Percentiles rank a stretch among this genome's conserved stretches.
Conservation (phyloP, 2,113 vertebrate species). For the Peucedramus taeniatus region DNA sequence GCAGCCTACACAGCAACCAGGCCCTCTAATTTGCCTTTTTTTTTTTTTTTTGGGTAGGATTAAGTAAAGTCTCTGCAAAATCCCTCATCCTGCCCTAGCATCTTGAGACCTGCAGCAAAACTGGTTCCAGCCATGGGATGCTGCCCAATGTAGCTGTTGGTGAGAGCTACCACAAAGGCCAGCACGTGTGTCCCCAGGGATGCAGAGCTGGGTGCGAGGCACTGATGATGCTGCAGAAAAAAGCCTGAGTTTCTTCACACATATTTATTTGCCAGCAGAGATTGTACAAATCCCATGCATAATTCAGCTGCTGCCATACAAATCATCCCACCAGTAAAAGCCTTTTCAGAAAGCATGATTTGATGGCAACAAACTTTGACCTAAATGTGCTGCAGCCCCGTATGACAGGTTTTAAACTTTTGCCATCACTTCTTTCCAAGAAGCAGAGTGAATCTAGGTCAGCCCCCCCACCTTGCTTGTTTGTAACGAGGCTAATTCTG, state of each 20-base stretch:
- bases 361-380: background rate
- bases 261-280: background rate
- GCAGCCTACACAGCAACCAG: background rate
- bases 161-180: background rate
- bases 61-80: background rate
- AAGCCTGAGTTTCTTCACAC: background rate
- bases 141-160: background rate
- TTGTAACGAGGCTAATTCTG: background rate
- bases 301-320: background rate
- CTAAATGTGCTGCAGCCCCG: background rate
- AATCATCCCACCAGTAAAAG: background rate
- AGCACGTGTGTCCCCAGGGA: rapidly evolving
- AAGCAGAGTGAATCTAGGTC: slow-evolving; percentile 39
- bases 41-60: background rate
- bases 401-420: slow-evolving; percentile 14
- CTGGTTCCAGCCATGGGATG: rapidly evolving
- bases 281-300: background rate
- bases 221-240: background rate
- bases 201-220: background rate
- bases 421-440: background rate
- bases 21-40: background rate
- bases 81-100: background rate
- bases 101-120: background rate
- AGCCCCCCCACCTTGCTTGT: background rate
- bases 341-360: background rate